Evolutionary conservation across 2,888 invertebrate species (phyloP).

Genomic region (Rhingia rostrata): DNA sequence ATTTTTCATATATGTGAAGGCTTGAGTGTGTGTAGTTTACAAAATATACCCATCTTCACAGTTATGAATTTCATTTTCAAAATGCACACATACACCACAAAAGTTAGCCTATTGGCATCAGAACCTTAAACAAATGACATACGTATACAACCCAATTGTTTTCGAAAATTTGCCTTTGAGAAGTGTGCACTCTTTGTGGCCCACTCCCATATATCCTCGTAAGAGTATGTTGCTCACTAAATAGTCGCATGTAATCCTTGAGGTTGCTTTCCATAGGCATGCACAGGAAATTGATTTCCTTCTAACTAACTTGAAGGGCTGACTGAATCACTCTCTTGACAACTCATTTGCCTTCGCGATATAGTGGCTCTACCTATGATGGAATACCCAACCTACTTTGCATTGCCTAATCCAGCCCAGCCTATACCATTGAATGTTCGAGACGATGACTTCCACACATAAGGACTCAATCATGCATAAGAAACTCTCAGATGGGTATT

Average conservation of each 20-base stretch:
- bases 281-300: slow-evolving; percentile 71
- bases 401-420: slow-evolving; percentile 23
- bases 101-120: slow-evolving; percentile 16
- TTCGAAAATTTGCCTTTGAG: slow-evolving; percentile 4
- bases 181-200: slow-evolving; percentile 6
- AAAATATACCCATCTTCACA: slow-evolving; percentile 10
- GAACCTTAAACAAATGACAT: slow-evolving; percentile 36
- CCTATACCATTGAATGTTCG: slow-evolving; percentile 54
- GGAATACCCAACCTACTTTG: slow-evolving; percentile 3
- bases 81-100: neutral
- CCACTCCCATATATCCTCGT: slow-evolving; percentile 10
- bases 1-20: slow-evolving; percentile 31
- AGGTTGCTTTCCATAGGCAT: slow-evolving; percentile 19
- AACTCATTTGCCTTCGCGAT: slow-evolving; percentile 70
- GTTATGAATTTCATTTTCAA: slow-evolving; percentile 19
- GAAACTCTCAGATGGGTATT: slow-evolving; percentile 66
- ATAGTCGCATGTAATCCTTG: slow-evolving; percentile 39
- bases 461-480: slow-evolving; percentile 70
- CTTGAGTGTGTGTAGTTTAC: slow-evolving; percentile 17
- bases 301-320: slow-evolving; percentile 43
- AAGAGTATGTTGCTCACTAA: slow-evolving; percentile 33
- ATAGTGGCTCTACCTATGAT: neutral
- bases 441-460: slow-evolving; percentile 56
- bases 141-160: slow-evolving; percentile 55
- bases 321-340: slow-evolving; percentile 24